Base-by-base conservation (phyloP, 1,140 invertebrate species). In the Cherax quadricarinatus region DNA sequence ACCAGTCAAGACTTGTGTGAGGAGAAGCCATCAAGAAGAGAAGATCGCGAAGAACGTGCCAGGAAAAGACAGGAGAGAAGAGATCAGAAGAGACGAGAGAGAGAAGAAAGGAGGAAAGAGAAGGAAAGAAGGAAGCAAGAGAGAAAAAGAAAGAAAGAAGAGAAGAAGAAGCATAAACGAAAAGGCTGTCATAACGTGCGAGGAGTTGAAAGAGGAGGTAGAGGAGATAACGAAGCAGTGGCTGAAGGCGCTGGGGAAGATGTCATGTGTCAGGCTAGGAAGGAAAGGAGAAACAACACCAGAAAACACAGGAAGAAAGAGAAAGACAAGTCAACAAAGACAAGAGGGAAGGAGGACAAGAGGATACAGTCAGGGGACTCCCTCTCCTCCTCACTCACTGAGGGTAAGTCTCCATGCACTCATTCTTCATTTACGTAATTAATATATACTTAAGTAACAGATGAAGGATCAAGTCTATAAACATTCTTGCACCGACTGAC, bases 141-240 rank as follows among this genome's bases (percentile, higher is more conserved):
- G 16, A 85, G 12, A 66, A 78, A 51, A 48, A 57, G 21, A 24
- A 78, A 79, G 49, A 78, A 49, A 49, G 48, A 87, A 57, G 86
- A 66, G 14, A 73, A 81, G 14, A 73, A 81, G 24, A 75, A 10
- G 70, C 14, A 75, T 24, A 75, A 30, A 75, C 70, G 66, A 21
- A 12, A 30, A 7, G 70, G n/a, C 1, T 75, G 70, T 12, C n/a
- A n/a, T 21, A 75, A 75, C n/a, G 30, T 75, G 70, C 4, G n/a
- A 10, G 7, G 70, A 6, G 24, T 24, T 6, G 24, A n/a, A 30
- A 24, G n/a, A 12, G 3, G 70, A 75, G 5, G 70, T 9, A 2
- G 24, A 75, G 21, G 12, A 75, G 24, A 12, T 66, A 24, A 21
- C 6, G 70, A 7, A n/a, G 7, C 49, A 10, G 49, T 1, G 18